A percentile compares a stretch with the other conserved stretches of the same genome.
Evolutionary conservation across 1,140 invertebrate species (phyloP).

Genomic region (Aphelinus atriplicis): DNA sequence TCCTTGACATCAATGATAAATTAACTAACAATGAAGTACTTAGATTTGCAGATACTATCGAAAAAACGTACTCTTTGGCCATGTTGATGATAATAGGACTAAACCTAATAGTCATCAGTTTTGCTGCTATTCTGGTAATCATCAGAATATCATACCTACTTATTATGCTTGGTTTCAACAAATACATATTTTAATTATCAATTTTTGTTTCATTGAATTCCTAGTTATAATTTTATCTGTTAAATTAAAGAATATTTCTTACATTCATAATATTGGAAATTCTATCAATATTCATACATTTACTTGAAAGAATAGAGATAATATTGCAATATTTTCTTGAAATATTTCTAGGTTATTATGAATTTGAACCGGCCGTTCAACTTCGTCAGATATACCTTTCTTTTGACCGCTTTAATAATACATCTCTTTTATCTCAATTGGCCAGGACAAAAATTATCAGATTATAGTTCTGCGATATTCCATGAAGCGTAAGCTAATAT

Average conservation of each 20-base stretch:
- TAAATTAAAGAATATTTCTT: too few relatives aligned
- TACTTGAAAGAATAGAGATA: too few relatives aligned
- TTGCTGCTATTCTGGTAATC: neutral
- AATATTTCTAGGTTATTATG: neutral
- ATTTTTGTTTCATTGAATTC: neutral
- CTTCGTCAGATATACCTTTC: neutral
- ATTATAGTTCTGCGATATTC: neutral
- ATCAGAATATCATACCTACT: too few relatives aligned
- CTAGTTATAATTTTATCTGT: neutral
- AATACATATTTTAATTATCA: neutral
- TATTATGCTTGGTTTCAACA: too few relatives aligned
- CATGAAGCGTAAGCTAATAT: too few relatives aligned
- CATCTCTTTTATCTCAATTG: neutral
- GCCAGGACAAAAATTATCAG: neutral
- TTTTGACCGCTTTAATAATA: neutral
- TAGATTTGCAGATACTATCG: slow-evolving; percentile 10
- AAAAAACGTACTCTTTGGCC: neutral
- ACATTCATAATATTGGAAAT: too few relatives aligned
- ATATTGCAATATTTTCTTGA: too few relatives aligned
- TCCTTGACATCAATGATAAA: too few relatives aligned
- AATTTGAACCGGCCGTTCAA: neutral
- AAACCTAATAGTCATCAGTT: slow-evolving; percentile 1
- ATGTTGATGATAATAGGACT: slow-evolving; percentile 5
- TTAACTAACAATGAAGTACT: too few relatives aligned
- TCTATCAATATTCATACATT: too few relatives aligned